Conservation (phyloP, 2,797 vertebrate genomes). For the Pachyuromys duprasi region DNA sequence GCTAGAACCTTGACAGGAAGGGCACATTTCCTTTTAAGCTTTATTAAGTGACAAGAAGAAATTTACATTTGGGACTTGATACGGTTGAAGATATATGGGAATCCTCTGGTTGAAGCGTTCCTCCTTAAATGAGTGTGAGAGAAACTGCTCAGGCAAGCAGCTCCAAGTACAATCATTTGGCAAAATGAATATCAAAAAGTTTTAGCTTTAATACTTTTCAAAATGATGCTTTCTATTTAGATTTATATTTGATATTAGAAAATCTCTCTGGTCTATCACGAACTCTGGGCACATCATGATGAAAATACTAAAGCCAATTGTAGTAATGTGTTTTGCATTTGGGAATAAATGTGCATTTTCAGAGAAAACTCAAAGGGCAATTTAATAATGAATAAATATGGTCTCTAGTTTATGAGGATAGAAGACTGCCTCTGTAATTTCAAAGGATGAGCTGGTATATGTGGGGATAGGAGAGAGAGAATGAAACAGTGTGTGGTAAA, state of each 20-base stretch:
- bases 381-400: slow-evolving; percentile 23
- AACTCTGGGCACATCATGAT: slow-evolving; percentile 10
- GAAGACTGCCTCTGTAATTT: not conserved
- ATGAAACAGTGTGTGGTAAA: not conserved
- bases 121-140: not conserved
- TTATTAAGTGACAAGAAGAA: slow-evolving; percentile 18
- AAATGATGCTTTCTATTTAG: slow-evolving; percentile 3
- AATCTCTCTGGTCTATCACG: slow-evolving; percentile 15
- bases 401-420: not conserved
- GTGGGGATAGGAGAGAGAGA: not conserved
- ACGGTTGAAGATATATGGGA: not conserved
- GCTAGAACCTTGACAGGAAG: not conserved
- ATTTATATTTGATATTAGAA: slow-evolving; percentile 50
- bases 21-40: not conserved
- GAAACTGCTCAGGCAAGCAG: not conserved
- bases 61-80: not conserved
- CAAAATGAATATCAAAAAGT: not conserved
- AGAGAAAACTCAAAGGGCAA: slow-evolving; percentile 33
- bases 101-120: not conserved
- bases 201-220: not conserved
- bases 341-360: slow-evolving; percentile 43
- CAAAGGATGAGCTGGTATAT: not conserved
- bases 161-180: not conserved
- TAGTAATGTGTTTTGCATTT: not conserved
- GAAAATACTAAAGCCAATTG: not conserved